Conservation (phyloP, 2,888 invertebrate genomes). For the Punctoribates punctum region DNA sequence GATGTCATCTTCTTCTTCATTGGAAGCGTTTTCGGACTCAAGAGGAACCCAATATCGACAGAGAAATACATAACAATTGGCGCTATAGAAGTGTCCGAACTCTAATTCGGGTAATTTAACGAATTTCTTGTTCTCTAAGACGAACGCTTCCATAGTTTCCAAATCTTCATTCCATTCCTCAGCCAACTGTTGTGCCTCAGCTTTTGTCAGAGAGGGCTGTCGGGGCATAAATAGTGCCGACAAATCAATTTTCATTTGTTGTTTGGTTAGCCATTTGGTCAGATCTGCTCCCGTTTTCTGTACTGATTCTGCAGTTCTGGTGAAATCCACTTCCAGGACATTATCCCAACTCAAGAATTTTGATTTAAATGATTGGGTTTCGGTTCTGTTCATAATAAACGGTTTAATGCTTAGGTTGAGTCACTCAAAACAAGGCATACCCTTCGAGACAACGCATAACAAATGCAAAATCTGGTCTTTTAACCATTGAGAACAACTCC, state of each 20-base stretch:
- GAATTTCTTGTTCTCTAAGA: conserved; percentile 93
- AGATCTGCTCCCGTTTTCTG: conserved; percentile 93
- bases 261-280: conserved; percentile 60
- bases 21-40: conserved; percentile 56
- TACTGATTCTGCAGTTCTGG: conserved; percentile 94
- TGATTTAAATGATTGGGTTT: conserved; percentile 76
- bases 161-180: conserved; percentile 98
- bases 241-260: conserved; percentile 69
- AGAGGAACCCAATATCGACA: conserved; percentile 87
- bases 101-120: conserved; percentile 94
- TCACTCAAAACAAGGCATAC: conserved; percentile 53
- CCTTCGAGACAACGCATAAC: conserved; percentile 88
- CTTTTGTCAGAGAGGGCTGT: conserved; percentile 76
- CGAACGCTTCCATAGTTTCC: conserved; percentile 96
- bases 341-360: conserved; percentile 99
- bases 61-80: conserved; percentile 96
- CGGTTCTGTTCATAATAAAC: conserved; percentile 56
- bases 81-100: conserved; percentile 82
- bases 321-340: conserved; percentile 97
- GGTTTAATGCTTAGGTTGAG: background rate
- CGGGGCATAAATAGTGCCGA: conserved; percentile 92
- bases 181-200: conserved; percentile 80
- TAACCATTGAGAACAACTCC: conserved; percentile 90
- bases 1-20: conserved; percentile 59
- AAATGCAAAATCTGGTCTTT: conserved; percentile 74